Base-by-base conservation (phyloP, 2,797 vertebrate species). In the Florisuga fusca region DNA sequence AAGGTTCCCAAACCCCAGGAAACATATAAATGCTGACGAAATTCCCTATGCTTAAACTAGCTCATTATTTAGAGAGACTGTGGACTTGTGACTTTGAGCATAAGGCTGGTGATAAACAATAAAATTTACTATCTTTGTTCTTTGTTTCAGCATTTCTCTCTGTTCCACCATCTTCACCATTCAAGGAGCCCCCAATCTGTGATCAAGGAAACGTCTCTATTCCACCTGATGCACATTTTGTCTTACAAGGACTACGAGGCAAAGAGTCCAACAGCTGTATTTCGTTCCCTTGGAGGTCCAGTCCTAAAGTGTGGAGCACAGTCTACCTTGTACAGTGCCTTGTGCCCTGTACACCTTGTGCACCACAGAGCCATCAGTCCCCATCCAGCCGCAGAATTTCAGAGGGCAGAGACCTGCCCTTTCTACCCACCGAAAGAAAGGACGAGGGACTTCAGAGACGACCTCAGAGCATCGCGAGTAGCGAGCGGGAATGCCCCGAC, bases 391-490 rank as follows among this genome's bases (percentile, higher is more conserved):
- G 2, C 4, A 33, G 15, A 34, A 77, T 90, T 48, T 7, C 43
- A 33, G 36, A 27, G 26, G 15, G 55, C 15, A 79, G 15, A 59
- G 36, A 59, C 21, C 34, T n/a, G 66, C 17, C 10, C 22, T 68
- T 61, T 29, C 23, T 4, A 26, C 4, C 27, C 8, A 1, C 0
- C 0, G 16, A 27, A 36, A 36, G 29, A 43, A 66, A 20, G 20
- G 36, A 7, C 2, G 53, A 61, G 15, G 7, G 6, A 7, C 16
- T 48, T 57, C 0, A 22, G 31, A 10, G 43, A 14, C 6, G 12
- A 53, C 7, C 23, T 21, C 46, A 7, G 10, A 3, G 67, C 69
- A 31, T 2, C 27, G 4, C 6, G 6, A 33, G 2, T 1, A 19
- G 29, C 0, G n/a, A 6, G 21, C 0, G 6, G 10, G 36, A 33